Conservation (phyloP, 30 jellyfish, hydroid and myxozoan species). For the Chrysaora quinquecirrha region DNA sequence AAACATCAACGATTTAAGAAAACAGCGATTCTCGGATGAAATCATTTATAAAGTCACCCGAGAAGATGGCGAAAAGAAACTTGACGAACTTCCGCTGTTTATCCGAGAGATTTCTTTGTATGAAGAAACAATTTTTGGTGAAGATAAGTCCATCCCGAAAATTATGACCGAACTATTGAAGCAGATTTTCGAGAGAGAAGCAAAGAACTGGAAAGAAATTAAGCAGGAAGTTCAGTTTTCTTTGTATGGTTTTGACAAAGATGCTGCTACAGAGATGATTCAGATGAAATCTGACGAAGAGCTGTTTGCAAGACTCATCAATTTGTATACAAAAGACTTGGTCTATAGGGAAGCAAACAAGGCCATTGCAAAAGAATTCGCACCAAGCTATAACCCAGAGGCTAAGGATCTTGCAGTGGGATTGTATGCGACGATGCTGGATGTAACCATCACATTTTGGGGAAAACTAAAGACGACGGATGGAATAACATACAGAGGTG, state of each 20-base stretch:
- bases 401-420: neutral
- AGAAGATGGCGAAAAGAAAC: too few species aligned
- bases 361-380: neutral
- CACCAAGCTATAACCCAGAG: neutral
- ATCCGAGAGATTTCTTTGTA: neutral
- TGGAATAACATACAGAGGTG: neutral
- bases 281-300: neutral
- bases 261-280: neutral
- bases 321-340: neutral
- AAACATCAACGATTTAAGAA: too few species aligned
- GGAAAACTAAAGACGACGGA: neutral
- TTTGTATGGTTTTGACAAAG: neutral
- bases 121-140: neutral
- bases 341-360: neutral
- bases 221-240: neutral
- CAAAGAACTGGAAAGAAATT: neutral
- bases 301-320: neutral
- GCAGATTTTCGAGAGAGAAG: neutral
- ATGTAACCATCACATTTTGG: neutral
- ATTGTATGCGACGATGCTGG: neutral
- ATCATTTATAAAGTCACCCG: neutral
- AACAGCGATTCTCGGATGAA: neutral
- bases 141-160: neutral
- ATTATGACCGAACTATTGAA: neutral
- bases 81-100: constrained; percentile 7